A percentile compares a stretch with the other conserved stretches of the same genome.
These are phyloP conservation scores for Halotydeus destructor DNA, from an alignment of 1,140 invertebrate species.

Conservation along the genomic window DNA sequence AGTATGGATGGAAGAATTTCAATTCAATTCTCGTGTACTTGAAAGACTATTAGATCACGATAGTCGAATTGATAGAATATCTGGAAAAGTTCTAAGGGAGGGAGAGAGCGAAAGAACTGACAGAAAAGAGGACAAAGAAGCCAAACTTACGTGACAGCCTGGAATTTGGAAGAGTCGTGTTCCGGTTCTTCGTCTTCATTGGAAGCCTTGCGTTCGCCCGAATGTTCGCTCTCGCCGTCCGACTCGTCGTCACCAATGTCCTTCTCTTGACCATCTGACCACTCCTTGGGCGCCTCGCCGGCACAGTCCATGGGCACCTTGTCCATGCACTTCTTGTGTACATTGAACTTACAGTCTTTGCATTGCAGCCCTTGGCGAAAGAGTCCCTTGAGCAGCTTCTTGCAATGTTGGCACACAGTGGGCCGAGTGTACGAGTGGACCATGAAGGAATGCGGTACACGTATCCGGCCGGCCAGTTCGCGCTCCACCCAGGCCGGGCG, in stretches of 20 bases:
- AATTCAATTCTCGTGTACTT: too few relatives aligned
- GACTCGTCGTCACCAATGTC: slow-evolving; percentile 18
- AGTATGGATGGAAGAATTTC: too few relatives aligned
- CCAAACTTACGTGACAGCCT: slow-evolving; percentile 3
- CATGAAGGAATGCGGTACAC: slow-evolving; percentile 63
- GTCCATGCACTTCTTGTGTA: slow-evolving; percentile 87
- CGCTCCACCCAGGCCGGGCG: slow-evolving; percentile 48
- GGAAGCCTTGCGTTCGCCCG: slow-evolving; percentile 3
- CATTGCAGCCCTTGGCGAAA: slow-evolving; percentile 95
- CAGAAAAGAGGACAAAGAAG: too few relatives aligned
- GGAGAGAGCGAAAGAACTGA: too few relatives aligned
- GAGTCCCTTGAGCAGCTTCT: slow-evolving; percentile 78
- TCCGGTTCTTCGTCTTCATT: slow-evolving; percentile 10
- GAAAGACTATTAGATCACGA: too few relatives aligned
- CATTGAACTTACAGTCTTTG: slow-evolving; percentile 60
- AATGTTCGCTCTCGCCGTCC: slow-evolving; percentile 15
- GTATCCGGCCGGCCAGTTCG: slow-evolving; percentile 44
- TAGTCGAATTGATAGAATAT: too few relatives aligned
- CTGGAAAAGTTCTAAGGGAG: too few relatives aligned
- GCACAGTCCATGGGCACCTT: slow-evolving; percentile 87
- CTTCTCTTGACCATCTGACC: slow-evolving; percentile 15
- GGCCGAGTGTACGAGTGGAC: slow-evolving; percentile 69
- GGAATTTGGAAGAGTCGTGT: slow-evolving; percentile 1
- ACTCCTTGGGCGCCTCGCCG: slow-evolving; percentile 41
- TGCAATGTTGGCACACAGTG: slow-evolving; percentile 85